phyloP scores from a whole-genome alignment of 2,888 invertebrate genomes.

The Julus scanicus region DNA sequence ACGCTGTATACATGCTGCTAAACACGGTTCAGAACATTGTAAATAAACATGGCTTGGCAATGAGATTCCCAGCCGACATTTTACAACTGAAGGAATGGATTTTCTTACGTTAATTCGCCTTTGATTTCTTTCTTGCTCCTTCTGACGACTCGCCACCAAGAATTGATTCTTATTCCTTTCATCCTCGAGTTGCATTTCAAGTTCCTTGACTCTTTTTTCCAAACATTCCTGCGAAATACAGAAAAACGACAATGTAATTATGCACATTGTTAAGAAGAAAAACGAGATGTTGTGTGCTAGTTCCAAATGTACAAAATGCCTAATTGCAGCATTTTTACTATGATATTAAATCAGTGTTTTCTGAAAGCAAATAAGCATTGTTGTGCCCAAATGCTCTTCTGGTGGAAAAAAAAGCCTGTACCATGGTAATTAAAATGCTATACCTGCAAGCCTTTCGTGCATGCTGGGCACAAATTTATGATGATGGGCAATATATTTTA shows the following conservation, averaged over 20 bases:
- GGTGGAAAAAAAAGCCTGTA: neutral
- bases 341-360: too few relatives aligned
- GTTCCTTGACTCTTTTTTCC: constrained; percentile 44
- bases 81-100: too few relatives aligned
- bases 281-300: too few relatives aligned
- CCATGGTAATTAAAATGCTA: neutral
- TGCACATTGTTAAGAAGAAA: too few relatives aligned
- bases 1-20: neutral
- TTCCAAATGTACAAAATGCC: too few relatives aligned
- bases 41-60: neutral
- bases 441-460: neutral
- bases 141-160: neutral
- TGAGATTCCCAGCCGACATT: too few relatives aligned
- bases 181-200: constrained; percentile 27
- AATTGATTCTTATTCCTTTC: constrained; percentile 27
- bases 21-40: neutral
- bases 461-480: neutral
- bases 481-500: neutral
- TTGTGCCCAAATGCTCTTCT: neutral
- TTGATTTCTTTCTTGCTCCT: constrained; percentile 3
- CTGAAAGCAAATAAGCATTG: too few relatives aligned
- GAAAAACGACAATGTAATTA: neutral
- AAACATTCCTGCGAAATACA: constrained; percentile 46
- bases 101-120: neutral
- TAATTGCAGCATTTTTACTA: too few relatives aligned